A percentile compares a stretch with the other conserved stretches of the same genome.
Evolutionary conservation across 2,888 invertebrate species (phyloP).

Genomic region (Criorhina ranunculi): DNA sequence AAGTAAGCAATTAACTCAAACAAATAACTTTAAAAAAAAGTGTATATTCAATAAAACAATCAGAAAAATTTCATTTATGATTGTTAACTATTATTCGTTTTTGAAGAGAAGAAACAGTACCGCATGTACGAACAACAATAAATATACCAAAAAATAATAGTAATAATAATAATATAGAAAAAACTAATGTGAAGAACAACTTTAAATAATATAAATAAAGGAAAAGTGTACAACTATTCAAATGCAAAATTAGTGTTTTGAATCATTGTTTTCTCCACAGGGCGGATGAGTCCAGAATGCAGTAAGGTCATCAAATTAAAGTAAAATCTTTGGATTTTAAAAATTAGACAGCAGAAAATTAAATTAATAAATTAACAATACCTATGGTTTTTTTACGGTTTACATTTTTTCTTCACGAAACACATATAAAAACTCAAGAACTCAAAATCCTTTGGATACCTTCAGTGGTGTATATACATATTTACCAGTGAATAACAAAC

Average conservation of each 20-base stretch:
- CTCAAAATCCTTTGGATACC: too few relatives aligned
- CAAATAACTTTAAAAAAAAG: slow-evolving; percentile 31
- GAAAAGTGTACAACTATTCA: slow-evolving; percentile 70
- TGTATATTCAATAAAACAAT: slow-evolving; percentile 55
- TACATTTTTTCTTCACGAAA: too few relatives aligned
- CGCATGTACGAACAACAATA: slow-evolving; percentile 46
- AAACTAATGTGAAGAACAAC: slow-evolving; percentile 27
- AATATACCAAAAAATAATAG: slow-evolving; percentile 22
- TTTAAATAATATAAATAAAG: slow-evolving; percentile 62
- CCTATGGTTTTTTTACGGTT: too few relatives aligned
- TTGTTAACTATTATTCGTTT: slow-evolving; percentile 40
- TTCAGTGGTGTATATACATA: too few relatives aligned
- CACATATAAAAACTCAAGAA: too few relatives aligned
- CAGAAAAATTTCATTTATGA: slow-evolving; percentile 39
- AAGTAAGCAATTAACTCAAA: slow-evolving; percentile 48
- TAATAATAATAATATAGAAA: slow-evolving; percentile 6
- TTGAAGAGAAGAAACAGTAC: slow-evolving; percentile 33
- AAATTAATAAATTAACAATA: too few relatives aligned
- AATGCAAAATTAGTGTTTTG: slow-evolving; percentile 25
- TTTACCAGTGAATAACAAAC: too few relatives aligned
- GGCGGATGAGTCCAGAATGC: too few relatives aligned
- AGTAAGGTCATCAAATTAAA: too few relatives aligned
- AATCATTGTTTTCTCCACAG: too few relatives aligned
- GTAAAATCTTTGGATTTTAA: too few relatives aligned
- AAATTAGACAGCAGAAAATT: too few relatives aligned